These are phyloP conservation scores for Stenichneumon culpator DNA, from an alignment of 2,888 invertebrate species.

Conservation along the genomic window DNA sequence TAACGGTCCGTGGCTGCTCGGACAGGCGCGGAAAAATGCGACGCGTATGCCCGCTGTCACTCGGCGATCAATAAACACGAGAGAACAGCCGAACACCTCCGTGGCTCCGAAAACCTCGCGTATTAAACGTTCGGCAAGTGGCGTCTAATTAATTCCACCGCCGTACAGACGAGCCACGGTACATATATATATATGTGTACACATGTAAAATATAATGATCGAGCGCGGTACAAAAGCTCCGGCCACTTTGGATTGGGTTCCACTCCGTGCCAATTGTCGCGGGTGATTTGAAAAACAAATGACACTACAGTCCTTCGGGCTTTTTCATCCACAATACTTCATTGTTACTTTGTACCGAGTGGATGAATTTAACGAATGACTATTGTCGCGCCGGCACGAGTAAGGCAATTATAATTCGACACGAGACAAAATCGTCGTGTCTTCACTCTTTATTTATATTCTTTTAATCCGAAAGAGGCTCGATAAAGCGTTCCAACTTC, in stretches of 20 bases:
- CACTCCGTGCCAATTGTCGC: conserved; percentile 59
- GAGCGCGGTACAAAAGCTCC: conserved; percentile 25
- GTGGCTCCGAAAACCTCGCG: neutral
- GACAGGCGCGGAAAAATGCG: conserved; percentile 21
- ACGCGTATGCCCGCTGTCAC: conserved; percentile 31
- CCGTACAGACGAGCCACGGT: conserved; percentile 14
- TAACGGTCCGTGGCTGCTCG: neutral
- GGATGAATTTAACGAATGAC: conserved; percentile 54
- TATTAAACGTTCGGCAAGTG: conserved; percentile 18
- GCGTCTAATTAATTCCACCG: conserved; percentile 50
- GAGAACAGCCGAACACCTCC: neutral
- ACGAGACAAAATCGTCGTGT: conserved; percentile 18
- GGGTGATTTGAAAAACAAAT: conserved; percentile 60
- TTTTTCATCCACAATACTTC: conserved; percentile 51
- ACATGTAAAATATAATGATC: conserved; percentile 39
- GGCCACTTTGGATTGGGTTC: conserved; percentile 41
- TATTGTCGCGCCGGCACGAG: conserved; percentile 36
- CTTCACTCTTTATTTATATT: neutral
- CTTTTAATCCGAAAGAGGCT: too few species aligned
- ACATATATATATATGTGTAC: conserved; percentile 9
- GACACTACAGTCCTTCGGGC: conserved; percentile 33
- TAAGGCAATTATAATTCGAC: conserved; percentile 27
- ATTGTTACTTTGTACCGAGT: conserved; percentile 59
- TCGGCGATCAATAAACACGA: conserved; percentile 27
- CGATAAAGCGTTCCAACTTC: neutral